These are phyloP conservation scores for Neolamprologus sp. DNA, from an alignment of 2,113 vertebrate species.

Conservation along the genomic window DNA sequence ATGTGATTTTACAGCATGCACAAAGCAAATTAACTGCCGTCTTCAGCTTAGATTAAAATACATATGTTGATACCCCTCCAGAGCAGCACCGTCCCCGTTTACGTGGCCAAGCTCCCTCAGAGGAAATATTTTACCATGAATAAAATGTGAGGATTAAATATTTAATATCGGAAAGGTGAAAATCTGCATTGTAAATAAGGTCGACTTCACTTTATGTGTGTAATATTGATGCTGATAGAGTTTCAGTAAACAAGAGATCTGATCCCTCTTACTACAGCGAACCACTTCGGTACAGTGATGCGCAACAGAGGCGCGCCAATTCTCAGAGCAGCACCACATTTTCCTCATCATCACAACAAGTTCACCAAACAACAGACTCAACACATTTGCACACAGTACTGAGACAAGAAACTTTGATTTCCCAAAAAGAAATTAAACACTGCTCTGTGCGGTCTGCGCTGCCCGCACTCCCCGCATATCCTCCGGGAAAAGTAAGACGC, in stretches of 20 bases:
- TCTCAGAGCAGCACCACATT: neutral
- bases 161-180: neutral
- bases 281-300: neutral
- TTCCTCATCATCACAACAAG: neutral
- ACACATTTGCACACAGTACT: neutral
- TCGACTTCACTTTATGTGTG: neutral
- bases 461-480: neutral
- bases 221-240: neutral
- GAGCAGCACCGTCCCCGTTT: neutral
- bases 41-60: neutral
- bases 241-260: neutral
- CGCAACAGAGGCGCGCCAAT: neutral
- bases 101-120: neutral
- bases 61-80: neutral
- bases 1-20: neutral
- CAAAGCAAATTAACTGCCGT: neutral
- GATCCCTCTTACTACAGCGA: neutral
- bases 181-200: neutral
- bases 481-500: neutral
- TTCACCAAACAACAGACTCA: neutral
- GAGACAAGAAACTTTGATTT: neutral
- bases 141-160: neutral
- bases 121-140: neutral
- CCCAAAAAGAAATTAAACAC: neutral
- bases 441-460: neutral